Evolutionary conservation across 2,113 vertebrate genomes (phyloP).

Genomic region (Callorhinus ursinus): DNA sequence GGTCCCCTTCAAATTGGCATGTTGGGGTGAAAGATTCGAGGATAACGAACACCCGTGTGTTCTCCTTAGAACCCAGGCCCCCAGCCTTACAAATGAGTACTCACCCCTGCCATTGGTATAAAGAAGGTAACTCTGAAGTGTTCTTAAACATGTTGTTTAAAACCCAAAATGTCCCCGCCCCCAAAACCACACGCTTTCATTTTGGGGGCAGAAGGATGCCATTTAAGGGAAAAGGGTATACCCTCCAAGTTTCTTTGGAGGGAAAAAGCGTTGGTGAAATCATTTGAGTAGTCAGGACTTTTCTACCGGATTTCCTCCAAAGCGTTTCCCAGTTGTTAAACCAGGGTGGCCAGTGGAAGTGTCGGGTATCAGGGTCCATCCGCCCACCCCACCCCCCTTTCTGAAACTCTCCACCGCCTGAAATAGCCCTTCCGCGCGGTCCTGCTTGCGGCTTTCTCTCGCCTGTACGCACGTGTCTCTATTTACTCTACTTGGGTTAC

Average conservation of each 20-base stretch:
- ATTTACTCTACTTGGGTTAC: conserved; percentile 76
- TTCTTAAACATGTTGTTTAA: conserved; percentile 73
- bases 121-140: conserved; percentile 63
- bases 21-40: neutral
- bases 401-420: neutral
- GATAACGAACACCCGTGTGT: neutral
- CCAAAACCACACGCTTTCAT: conserved; percentile 74
- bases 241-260: conserved; percentile 50
- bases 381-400: neutral
- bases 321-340: conserved; percentile 20
- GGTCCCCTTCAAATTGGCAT: neutral
- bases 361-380: conserved; percentile 47
- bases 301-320: conserved; percentile 62
- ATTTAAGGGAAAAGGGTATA: conserved; percentile 75
- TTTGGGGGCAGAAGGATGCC: conserved; percentile 72
- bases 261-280: conserved; percentile 46
- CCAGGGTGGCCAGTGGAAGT: neutral
- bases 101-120: conserved; percentile 79
- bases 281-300: conserved; percentile 40
- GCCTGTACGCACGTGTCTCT: conserved; percentile 79
- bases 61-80: neutral
- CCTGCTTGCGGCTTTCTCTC: neutral
- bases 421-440: neutral
- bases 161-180: conserved; percentile 75
- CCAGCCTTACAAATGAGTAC: conserved; percentile 47